Percentiles rank a stretch among this genome's conserved stretches.
Evolutionary conservation across 2,113 vertebrate species (phyloP).

Genomic region (Thalassoma bifasciatum): DNA sequence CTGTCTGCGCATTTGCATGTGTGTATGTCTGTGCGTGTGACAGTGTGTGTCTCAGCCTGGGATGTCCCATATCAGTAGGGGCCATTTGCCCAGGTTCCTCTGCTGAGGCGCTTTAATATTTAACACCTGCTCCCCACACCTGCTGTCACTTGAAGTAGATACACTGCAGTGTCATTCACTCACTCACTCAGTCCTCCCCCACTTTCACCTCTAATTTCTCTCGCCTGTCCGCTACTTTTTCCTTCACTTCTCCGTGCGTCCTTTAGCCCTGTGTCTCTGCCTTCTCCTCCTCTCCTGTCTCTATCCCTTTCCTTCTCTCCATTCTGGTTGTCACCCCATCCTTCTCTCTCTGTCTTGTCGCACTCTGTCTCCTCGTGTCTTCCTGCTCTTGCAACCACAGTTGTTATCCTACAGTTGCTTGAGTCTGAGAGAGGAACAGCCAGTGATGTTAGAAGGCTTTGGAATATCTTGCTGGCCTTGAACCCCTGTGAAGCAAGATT

Average conservation of each 20-base stretch:
- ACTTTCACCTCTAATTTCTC: conserved; percentile 39
- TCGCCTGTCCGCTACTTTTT: conserved; percentile 6
- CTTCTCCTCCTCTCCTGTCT: conserved; percentile 1
- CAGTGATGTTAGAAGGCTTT: conserved; percentile 39
- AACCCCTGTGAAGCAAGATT: conserved; percentile 43
- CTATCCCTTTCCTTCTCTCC: not conserved
- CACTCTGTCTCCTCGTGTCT: not conserved
- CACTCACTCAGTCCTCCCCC: conserved; percentile 39
- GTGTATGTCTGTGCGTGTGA: conserved; percentile 18
- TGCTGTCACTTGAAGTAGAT: conserved; percentile 66
- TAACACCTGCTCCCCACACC: conserved; percentile 71
- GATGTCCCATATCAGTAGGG: conserved; percentile 72
- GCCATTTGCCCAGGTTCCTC: conserved; percentile 68
- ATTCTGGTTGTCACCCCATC: conserved; percentile 7
- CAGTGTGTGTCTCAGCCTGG: conserved; percentile 53
- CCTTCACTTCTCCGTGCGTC: not conserved
- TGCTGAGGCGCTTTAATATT: conserved; percentile 71
- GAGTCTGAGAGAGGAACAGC: conserved; percentile 24
- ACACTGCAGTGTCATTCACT: conserved; percentile 64
- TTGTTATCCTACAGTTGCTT: conserved; percentile 44
- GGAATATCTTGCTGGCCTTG: conserved; percentile 54
- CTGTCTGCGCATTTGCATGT: conserved; percentile 41
- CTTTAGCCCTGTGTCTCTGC: not conserved
- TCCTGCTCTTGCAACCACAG: conserved; percentile 9
- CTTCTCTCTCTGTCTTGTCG: conserved; percentile 21